A percentile compares a stretch with the other conserved stretches of the same genome.
Conservation (phyloP, 2,113 vertebrate species). For the Nyctibius bracteatus region DNA sequence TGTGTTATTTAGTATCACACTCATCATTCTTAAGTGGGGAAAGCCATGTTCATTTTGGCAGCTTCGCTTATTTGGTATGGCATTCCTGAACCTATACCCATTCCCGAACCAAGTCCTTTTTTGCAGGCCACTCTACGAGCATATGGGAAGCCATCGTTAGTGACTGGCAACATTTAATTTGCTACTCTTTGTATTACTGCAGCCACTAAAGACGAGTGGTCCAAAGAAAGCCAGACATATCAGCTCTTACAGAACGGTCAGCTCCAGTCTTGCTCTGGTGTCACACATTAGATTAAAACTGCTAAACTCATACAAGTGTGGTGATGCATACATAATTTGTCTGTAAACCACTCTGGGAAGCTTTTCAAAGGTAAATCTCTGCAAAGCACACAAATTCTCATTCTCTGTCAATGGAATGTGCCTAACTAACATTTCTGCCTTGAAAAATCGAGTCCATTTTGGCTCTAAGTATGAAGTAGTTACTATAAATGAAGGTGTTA, state of each 20-base stretch:
- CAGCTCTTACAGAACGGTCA: neutral
- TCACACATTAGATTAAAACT: neutral
- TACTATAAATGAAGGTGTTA: neutral
- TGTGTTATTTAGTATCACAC: neutral
- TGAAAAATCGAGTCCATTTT: neutral
- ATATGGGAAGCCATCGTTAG: neutral
- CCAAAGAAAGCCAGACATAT: neutral
- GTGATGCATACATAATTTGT: neutral
- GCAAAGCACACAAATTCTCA: neutral
- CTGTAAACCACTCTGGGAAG: neutral
- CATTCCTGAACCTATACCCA: neutral
- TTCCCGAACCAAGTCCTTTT: neutral
- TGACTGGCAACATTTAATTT: neutral
- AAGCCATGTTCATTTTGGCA: neutral
- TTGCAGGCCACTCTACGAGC: fast-evolving
- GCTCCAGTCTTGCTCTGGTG: neutral
- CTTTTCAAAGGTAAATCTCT: neutral
- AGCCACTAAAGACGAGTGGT: neutral
- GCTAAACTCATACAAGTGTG: fast-evolving
- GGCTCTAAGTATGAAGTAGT: neutral
- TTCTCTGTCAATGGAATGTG: neutral
- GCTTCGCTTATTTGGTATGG: neutral
- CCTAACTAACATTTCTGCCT: neutral
- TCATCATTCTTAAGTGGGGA: neutral
- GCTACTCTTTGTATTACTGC: neutral